Base-by-base conservation (phyloP, 2,888 invertebrate genomes). In the Agrochola litura region DNA sequence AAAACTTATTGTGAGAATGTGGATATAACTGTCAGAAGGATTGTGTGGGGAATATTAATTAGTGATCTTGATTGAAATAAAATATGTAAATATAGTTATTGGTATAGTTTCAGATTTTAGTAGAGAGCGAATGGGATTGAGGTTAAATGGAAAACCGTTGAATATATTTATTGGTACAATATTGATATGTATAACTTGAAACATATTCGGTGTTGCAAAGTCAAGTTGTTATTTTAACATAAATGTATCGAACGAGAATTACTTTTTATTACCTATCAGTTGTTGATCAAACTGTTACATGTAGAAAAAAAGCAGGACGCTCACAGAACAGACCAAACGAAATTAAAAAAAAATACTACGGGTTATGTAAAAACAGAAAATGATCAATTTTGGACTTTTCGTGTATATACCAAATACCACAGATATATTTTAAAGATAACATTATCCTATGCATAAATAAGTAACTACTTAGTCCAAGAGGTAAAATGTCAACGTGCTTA, bases 1-100 rank as follows among this genome's bases (percentile, higher is more conserved):
- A 0, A 37, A 66, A 64, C 12, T 52, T 82, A 77, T 71, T 73
- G 82, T 83, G 82, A 30, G 73, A 77, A 77, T 65, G 25, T 58
- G 54, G 65, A 14, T 54, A n/a, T 76, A 41, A 73, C 30, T 71
- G 82, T 71, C 85, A 25, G 30, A 4, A 25, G 25, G 22, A 2
- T 60, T 49, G 76, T 19, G 75, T 60, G 22, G 46, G 37, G 82
- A 82, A 80, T 85, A 41, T 46, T 43, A 77, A 81, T 46, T 54
- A 46, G 69, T 68, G 14, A 61, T 80, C 16, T 69, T 56, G 49
- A 66, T 71, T 58, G n/a, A 19, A 60, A 69, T 41, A 19, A 37
- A 30, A 41, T 22, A 41, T 25, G 16, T 49, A n/a, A n/a, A n/a
- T n/a, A 9, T 6, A 37, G 22, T 56, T 49, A 58, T 49, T 43